phyloP scores from a whole-genome alignment of 2,113 vertebrate genomes.

The zebrafish (Danio rerio) region DNA sequence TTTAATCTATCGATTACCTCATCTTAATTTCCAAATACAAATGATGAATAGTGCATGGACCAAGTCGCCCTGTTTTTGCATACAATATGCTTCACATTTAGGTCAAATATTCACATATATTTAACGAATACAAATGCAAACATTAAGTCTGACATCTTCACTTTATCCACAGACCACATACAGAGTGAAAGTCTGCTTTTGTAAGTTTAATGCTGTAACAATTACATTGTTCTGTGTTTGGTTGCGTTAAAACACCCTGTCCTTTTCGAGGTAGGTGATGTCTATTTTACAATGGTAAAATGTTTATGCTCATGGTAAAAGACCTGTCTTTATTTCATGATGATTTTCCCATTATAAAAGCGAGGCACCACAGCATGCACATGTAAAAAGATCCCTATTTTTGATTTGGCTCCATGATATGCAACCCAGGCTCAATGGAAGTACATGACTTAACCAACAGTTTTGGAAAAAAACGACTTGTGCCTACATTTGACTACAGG shows the following conservation, averaged over 20 bases:
- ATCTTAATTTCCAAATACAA: background rate
- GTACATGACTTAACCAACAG: too few relatives aligned
- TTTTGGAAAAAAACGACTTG: too few relatives aligned
- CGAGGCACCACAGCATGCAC: conserved; percentile 11
- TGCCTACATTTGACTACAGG: too few relatives aligned
- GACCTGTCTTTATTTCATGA: background rate
- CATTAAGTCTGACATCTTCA: conserved; percentile 2
- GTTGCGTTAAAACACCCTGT: conserved; percentile 27
- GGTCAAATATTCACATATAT: conserved; percentile 16
- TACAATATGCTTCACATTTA: conserved; percentile 69
- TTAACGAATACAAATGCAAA: conserved; percentile 20
- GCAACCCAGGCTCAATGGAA: too few relatives aligned
- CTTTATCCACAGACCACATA: background rate
- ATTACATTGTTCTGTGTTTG: background rate
- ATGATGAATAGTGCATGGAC: conserved; percentile 42
- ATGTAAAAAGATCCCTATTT: background rate
- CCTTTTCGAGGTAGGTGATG: conserved; percentile 45
- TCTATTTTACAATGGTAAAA: background rate
- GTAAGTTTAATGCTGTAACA: background rate
- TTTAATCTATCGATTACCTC: conserved; percentile 26
- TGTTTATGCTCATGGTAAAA: background rate
- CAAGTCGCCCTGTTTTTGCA: conserved; percentile 39
- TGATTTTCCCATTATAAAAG: conserved; percentile 5
- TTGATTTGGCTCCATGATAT: background rate
- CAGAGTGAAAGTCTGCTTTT: background rate